A percentile compares a stretch with the other conserved stretches of the same genome.
These are phyloP conservation scores for Ruditapes philippinarum DNA, from an alignment of 1,140 invertebrate genomes.

Conservation along the genomic window DNA sequence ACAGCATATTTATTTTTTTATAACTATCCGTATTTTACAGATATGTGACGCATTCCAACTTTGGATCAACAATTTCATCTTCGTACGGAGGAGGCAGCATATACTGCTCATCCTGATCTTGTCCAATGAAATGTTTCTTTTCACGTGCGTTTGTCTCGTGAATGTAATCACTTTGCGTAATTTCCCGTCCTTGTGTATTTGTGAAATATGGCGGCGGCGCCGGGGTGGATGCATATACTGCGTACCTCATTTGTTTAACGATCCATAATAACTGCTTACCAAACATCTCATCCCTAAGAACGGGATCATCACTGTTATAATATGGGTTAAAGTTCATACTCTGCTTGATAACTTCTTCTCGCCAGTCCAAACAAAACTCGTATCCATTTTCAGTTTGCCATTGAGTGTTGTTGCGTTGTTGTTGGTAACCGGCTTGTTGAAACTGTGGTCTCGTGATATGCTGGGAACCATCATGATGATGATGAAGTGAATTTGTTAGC, in stretches of 20 bases:
- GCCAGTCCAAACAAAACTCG: constrained; percentile 22
- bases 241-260: constrained; percentile 56
- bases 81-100: constrained; percentile 48
- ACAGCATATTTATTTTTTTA: too few species aligned
- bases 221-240: constrained; percentile 19
- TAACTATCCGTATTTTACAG: too few species aligned
- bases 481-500: background rate
- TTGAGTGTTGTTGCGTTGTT: background rate
- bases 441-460: background rate
- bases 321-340: background rate
- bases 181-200: background rate
- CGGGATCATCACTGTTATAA: background rate
- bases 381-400: background rate
- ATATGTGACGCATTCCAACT: constrained; percentile 47
- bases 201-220: constrained; percentile 40
- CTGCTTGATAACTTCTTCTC: constrained; percentile 49
- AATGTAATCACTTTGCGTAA: background rate
- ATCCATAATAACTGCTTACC: constrained; percentile 46
- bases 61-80: constrained; percentile 53
- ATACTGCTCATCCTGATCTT: background rate
- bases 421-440: background rate
- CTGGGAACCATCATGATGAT: background rate
- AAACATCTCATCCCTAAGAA: constrained; percentile 30
- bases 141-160: background rate
- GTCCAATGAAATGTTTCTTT: background rate